These are phyloP conservation scores for Clitarchus hookeri DNA, from an alignment of 2,888 invertebrate genomes.

Conservation along the genomic window DNA sequence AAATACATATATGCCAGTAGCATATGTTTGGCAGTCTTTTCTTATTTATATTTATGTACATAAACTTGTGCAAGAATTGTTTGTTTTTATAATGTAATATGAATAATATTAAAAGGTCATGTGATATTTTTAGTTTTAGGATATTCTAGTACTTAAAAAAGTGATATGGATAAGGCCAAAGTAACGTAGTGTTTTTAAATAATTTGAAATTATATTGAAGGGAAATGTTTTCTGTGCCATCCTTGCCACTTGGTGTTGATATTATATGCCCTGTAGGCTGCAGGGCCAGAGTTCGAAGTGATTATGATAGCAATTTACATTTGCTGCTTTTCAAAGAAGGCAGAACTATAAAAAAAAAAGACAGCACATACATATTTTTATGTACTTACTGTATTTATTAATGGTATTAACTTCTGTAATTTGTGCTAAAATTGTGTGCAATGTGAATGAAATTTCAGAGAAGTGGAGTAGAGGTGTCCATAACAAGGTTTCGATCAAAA, in stretches of 20 bases:
- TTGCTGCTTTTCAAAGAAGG: too few species aligned
- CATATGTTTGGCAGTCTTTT: not conserved
- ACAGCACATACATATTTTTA: too few species aligned
- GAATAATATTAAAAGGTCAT: not conserved
- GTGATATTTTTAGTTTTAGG: not conserved
- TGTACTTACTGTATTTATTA: too few species aligned
- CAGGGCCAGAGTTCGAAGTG: too few species aligned
- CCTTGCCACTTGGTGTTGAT: not conserved
- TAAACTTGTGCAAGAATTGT: not conserved
- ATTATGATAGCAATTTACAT: too few species aligned
- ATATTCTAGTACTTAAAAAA: not conserved
- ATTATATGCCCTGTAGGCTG: not conserved
- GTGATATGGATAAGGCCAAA: constrained; percentile 10
- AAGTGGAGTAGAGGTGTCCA: too few species aligned
- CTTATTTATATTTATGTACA: not conserved
- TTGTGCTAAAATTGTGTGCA: too few species aligned
- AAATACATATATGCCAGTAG: not conserved
- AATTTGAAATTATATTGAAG: not conserved
- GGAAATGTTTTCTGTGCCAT: not conserved
- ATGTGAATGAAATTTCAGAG: too few species aligned
- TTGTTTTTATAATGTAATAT: not conserved
- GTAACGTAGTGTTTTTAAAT: not conserved
- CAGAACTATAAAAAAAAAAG: too few species aligned
- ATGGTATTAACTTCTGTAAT: too few species aligned
- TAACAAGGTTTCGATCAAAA: too few species aligned